Conservation (phyloP, 2,113 vertebrate genomes). For the Campylomormyrus tamandua region DNA sequence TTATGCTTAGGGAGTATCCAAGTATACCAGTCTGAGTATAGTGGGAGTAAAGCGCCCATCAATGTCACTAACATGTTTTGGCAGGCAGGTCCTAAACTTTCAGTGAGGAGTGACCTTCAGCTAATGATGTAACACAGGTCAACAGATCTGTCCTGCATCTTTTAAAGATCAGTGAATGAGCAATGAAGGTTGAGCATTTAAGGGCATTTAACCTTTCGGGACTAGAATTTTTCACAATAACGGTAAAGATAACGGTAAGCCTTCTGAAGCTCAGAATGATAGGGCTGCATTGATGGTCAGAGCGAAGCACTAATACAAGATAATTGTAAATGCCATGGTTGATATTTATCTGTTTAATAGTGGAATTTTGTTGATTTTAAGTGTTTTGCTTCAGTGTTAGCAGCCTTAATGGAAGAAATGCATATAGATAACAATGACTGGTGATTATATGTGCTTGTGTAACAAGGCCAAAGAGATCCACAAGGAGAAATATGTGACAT, state of each 20-base stretch:
- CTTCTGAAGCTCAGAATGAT: background rate
- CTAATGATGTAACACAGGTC: background rate
- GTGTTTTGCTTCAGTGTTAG: background rate
- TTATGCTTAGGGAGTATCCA: background rate
- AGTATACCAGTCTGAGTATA: background rate
- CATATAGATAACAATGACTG: background rate
- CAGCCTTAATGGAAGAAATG: background rate
- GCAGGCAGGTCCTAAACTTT: background rate
- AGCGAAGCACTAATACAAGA: background rate
- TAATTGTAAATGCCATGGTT: background rate
- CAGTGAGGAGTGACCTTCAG: background rate
- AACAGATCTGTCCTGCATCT: background rate
- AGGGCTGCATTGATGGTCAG: background rate
- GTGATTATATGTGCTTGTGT: background rate
- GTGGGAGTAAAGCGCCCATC: background rate
- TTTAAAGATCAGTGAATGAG: background rate
- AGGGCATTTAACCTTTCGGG: background rate
- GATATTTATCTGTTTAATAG: background rate
- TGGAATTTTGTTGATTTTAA: background rate
- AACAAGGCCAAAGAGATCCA: background rate
- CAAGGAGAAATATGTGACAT: background rate
- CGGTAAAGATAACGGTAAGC: background rate
- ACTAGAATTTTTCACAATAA: background rate
- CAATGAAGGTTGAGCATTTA: background rate
- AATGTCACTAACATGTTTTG: background rate